These are phyloP conservation scores for Diabrotica balteata DNA, from an alignment of 2,888 invertebrate species.

Conservation along the genomic window DNA sequence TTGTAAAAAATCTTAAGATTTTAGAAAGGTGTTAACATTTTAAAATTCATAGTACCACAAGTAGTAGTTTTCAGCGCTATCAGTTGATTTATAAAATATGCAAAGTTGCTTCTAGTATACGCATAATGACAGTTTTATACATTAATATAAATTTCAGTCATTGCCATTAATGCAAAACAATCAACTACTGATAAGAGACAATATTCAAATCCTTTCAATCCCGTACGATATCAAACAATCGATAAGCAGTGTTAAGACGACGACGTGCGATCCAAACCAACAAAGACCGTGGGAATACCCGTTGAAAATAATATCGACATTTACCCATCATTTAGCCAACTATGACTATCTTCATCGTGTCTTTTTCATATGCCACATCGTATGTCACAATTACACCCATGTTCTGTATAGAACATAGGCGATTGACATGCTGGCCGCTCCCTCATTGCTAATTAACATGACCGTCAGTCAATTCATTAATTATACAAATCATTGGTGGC, in stretches of 20 bases:
- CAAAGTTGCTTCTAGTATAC: too few species aligned
- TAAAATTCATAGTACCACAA: too few species aligned
- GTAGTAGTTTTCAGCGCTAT: too few species aligned
- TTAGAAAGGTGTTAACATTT: too few species aligned
- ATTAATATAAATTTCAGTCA: too few species aligned
- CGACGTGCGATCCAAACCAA: slow-evolving; percentile 31
- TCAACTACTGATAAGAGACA: too few species aligned
- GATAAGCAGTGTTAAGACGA: slow-evolving; percentile 14
- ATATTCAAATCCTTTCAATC: too few species aligned
- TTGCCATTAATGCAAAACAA: too few species aligned
- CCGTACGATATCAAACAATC: background rate
- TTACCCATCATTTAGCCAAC: slow-evolving; percentile 40
- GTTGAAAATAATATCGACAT: slow-evolving; percentile 39
- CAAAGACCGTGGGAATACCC: slow-evolving; percentile 37
- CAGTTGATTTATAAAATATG: too few species aligned
- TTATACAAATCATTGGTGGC: slow-evolving; percentile 41
- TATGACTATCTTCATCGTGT: slow-evolving; percentile 48
- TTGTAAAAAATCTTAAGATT: too few species aligned
- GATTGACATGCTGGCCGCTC: slow-evolving; percentile 41
- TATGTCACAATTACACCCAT: slow-evolving; percentile 48
- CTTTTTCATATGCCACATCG: slow-evolving; percentile 48
- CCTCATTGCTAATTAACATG: slow-evolving; percentile 47
- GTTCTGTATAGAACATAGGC: slow-evolving; percentile 15
- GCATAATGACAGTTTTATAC: too few species aligned
- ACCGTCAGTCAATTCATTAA: slow-evolving; percentile 46